These are phyloP conservation scores for Coenonympha glycerion DNA, from an alignment of 2,888 invertebrate genomes.

Conservation along the genomic window DNA sequence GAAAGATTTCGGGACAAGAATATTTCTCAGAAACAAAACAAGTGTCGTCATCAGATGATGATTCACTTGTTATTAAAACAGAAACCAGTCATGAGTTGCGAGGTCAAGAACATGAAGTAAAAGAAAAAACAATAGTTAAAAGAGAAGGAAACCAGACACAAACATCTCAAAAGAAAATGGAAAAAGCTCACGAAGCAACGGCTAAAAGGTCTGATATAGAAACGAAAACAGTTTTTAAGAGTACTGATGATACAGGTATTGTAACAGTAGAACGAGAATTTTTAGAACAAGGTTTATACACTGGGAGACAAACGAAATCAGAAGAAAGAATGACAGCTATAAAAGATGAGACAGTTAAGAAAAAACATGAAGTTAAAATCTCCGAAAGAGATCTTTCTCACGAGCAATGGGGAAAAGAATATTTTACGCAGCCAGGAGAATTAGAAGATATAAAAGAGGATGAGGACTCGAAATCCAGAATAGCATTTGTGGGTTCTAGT, in stretches of 20 bases:
- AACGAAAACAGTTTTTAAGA: conserved; percentile 64
- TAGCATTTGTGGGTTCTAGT: conserved; percentile 62
- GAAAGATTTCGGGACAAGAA: conserved; percentile 70
- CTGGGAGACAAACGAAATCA: conserved; percentile 64
- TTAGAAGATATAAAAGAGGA: conserved; percentile 66
- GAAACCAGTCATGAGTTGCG: conserved; percentile 65
- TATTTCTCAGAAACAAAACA: conserved; percentile 67
- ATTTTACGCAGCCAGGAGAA: conserved; percentile 69
- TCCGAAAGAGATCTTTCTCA: conserved; percentile 71
- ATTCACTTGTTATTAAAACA: conserved; percentile 66
- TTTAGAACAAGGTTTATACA: conserved; percentile 64
- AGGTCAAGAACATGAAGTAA: conserved; percentile 68
- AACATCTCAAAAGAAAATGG: conserved; percentile 69
- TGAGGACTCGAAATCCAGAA: conserved; percentile 55
- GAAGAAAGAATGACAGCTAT: conserved; percentile 71
- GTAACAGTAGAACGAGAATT: conserved; percentile 64
- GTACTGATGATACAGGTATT: conserved; percentile 61
- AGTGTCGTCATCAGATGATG: conserved; percentile 69
- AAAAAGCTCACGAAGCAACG: conserved; percentile 71
- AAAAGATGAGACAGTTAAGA: conserved; percentile 67
- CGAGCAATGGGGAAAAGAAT: conserved; percentile 74
- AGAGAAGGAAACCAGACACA: conserved; percentile 69
- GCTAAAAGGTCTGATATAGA: conserved; percentile 66
- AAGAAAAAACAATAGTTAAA: conserved; percentile 65
- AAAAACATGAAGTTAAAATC: conserved; percentile 69